A percentile compares a stretch with the other conserved stretches of the same genome.
Conservation (phyloP, 2,797 vertebrate genomes). For the Cossypha polioptera region DNA sequence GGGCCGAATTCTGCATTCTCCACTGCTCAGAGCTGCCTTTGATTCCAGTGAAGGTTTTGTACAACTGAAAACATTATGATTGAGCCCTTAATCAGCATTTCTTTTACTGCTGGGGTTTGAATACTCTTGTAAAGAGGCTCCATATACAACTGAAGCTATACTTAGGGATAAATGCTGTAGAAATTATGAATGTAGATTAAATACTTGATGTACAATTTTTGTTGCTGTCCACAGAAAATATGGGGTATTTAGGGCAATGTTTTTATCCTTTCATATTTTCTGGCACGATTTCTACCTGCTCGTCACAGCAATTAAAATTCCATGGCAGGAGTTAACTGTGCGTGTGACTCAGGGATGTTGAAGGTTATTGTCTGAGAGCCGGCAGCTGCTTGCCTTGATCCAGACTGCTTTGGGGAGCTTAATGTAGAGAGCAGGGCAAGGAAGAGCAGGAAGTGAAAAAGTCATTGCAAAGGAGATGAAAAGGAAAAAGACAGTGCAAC, state of each 20-base stretch:
- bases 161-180: conserved; percentile 40
- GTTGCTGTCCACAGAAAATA: not conserved
- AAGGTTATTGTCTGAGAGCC: not conserved
- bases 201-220: conserved; percentile 29
- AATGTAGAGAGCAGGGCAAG: not conserved
- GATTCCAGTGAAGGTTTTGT: not conserved
- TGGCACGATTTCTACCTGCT: conserved; percentile 52
- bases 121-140: conserved; percentile 24
- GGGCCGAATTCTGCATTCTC: not conserved
- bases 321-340: not conserved
- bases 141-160: conserved; percentile 40
- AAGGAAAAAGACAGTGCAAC: not conserved
- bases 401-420: not conserved
- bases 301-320: not conserved
- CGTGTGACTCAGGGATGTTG: not conserved
- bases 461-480: not conserved
- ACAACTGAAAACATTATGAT: conserved; percentile 5
- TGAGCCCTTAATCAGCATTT: conserved; percentile 58
- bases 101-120: conserved; percentile 44
- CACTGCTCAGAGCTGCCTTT: not conserved
- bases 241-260: conserved; percentile 17
- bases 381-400: not conserved
- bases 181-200: conserved; percentile 60
- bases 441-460: not conserved
- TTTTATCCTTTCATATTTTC: conserved; percentile 50